Evolutionary conservation across 1,140 invertebrate species (phyloP).

Genomic region (Zaprionus tsacasi): DNA sequence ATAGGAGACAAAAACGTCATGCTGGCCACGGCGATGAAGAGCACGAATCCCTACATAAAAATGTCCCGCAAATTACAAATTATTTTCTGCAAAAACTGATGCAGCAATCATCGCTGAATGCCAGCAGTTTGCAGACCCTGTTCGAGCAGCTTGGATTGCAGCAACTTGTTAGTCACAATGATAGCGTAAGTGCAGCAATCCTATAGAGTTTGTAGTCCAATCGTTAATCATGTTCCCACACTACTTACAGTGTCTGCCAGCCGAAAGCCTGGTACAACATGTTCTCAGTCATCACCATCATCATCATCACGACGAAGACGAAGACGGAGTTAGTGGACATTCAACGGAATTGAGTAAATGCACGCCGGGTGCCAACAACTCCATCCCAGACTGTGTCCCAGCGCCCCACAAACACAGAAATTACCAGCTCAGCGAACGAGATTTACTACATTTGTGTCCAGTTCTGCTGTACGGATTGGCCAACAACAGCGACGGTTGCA

Average conservation of each 20-base stretch:
- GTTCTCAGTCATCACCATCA: conserved; percentile 56
- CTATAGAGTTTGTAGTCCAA: not conserved
- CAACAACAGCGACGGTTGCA: conserved; percentile 86
- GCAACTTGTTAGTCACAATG: conserved; percentile 85
- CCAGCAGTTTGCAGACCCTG: conserved; percentile 86
- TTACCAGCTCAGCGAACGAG: conserved; percentile 59
- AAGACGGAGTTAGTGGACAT: conserved; percentile 18
- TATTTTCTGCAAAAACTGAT: conserved; percentile 85
- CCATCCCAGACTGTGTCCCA: conserved; percentile 37
- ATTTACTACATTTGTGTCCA: conserved; percentile 87
- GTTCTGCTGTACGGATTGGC: conserved; percentile 88
- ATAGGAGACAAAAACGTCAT: conserved; percentile 75
- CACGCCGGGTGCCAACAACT: conserved; percentile 19
- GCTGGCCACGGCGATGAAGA: conserved; percentile 56
- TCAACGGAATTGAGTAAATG: conserved; percentile 49
- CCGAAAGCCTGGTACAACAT: conserved; percentile 68
- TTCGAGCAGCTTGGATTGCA: conserved; percentile 87
- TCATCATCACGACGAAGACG: conserved; percentile 54
- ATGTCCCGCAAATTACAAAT: conserved; percentile 64
- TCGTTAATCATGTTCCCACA: conserved; percentile 36
- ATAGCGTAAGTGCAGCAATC: conserved; percentile 83
- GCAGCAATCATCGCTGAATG: conserved; percentile 76
- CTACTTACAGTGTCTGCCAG: conserved; percentile 50
- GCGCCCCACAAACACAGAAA: conserved; percentile 37
- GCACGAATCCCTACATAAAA: conserved; percentile 4